Base-by-base conservation (phyloP, 1,140 invertebrate species). In the Druon quercuslanigerum region DNA sequence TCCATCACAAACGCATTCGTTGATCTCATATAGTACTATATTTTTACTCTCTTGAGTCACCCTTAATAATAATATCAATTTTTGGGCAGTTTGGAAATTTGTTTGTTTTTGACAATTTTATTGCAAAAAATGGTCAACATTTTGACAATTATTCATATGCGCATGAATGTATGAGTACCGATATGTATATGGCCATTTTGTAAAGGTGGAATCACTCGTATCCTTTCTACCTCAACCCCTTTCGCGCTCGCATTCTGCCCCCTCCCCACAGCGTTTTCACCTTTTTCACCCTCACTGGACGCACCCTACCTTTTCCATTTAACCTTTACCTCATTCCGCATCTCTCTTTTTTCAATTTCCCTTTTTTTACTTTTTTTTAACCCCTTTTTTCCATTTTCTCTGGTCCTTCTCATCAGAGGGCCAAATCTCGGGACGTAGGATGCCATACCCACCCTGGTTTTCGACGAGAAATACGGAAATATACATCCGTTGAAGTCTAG, bases 401-500 rank as follows among this genome's bases (percentile, higher is more conserved):
- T n/a, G 17, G 12, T 1, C 60, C 20, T 33, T 66, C 60, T 66
- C 33, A 66, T 66, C 60, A 66, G 60, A 66, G 60, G n/a, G 25
- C 14, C 25, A n/a, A 66, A 66, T 66, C 60, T 66, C 60, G 60
- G 12, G 60, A 40, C 60, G 20, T 33, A 66, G 40, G 40, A 40
- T 66, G 2, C 60, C 25, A 33, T 19, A 33, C 57, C 25, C 13
- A 40, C 25, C 33, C 57, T 33, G 20, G 8, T 19, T 66, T 66
- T 66, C 57, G 14, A 12, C 20, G 57, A 66, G 60, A 66, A 66
- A 66, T 16, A 66, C 25, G 60, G 60, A 66, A 66, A 66, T 66
- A 66, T 66, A 66, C 60, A 66, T 66, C 57, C 25, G 60, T n/a
- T 66, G 25, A 33, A 60, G 57, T 60, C 60, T 66, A 66, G 33